Percentiles rank a stretch among this genome's conserved stretches.
Conservation (phyloP, 2,888 invertebrate species). For the Phyllotreta cruciferae region DNA sequence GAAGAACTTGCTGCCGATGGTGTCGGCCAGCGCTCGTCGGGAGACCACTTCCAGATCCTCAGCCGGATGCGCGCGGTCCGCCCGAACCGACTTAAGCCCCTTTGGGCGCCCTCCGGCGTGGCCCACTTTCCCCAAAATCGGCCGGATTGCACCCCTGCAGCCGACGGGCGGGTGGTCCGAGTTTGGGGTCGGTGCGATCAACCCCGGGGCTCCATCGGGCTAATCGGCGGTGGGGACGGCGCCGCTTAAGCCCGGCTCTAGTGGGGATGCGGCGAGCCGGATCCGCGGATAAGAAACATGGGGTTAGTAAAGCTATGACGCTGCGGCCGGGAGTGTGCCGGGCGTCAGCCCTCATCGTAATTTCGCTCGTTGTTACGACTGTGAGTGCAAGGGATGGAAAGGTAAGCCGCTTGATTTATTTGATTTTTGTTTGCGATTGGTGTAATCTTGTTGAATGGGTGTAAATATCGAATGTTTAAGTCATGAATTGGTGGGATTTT, state of each 20-base stretch:
- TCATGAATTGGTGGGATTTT: no score
- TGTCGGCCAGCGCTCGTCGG: conserved; percentile 48
- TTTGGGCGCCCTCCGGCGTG: conserved; percentile 38
- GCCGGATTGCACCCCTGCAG: conserved; percentile 2
- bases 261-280: conserved; percentile 52
- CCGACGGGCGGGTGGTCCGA: conserved; percentile 13
- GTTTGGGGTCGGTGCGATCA: conserved; percentile 21
- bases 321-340: conserved; percentile 59
- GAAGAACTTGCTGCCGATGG: conserved; percentile 51
- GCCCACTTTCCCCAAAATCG: conserved; percentile 38
- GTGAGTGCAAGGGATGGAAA: conserved; percentile 46
- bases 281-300: conserved; percentile 53
- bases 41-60: conserved; percentile 51
- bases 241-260: conserved; percentile 44
- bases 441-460: no score
- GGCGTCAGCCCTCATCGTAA: conserved; percentile 52
- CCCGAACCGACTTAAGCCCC: conserved; percentile 48
- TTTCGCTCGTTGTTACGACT: conserved; percentile 50
- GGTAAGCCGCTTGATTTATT: conserved; percentile 48
- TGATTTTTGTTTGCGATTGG: conserved; percentile 29
- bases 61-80: conserved; percentile 51
- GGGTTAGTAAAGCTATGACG: conserved; percentile 60
- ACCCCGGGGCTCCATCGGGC: conserved; percentile 36
- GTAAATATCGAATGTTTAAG: no score
- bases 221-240: conserved; percentile 36